These are phyloP conservation scores for Polyploca ridens DNA, from an alignment of 2,888 invertebrate species.

Conservation along the genomic window DNA sequence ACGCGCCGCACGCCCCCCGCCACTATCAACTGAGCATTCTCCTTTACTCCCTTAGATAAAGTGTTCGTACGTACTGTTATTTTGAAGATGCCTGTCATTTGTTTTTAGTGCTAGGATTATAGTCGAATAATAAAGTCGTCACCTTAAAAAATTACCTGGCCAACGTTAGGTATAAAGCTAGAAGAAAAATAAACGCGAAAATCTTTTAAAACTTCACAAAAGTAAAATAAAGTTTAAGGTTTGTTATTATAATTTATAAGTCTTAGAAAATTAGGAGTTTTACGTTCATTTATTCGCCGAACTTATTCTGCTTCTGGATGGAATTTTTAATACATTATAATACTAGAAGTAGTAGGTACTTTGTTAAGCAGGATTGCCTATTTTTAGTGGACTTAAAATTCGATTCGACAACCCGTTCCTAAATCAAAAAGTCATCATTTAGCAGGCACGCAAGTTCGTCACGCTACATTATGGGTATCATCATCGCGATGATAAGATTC, in stretches of 20 bases:
- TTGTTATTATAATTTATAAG: neutral
- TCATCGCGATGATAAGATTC: neutral
- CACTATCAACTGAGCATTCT: constrained; percentile 4
- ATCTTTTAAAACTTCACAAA: neutral
- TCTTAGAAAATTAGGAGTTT: neutral
- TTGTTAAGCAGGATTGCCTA: too few relatives aligned
- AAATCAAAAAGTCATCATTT: neutral
- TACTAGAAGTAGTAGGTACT: too few relatives aligned
- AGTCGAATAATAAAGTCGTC: constrained; percentile 7
- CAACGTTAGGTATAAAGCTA: neutral
- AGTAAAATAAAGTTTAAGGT: neutral
- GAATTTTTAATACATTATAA: too few relatives aligned
- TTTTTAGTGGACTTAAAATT: too few relatives aligned
- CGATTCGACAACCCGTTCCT: too few relatives aligned
- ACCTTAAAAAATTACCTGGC: neutral
- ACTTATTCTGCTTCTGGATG: too few relatives aligned
- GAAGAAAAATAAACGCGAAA: neutral
- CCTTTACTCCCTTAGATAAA: neutral
- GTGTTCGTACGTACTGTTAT: constrained; percentile 3
- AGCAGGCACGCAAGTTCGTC: neutral
- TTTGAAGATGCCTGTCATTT: neutral
- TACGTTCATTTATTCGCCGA: neutral
- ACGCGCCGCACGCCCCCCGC: neutral
- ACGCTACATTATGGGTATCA: neutral
- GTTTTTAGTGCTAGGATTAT: constrained; percentile 1